A percentile compares a stretch with the other conserved stretches of the same genome.
Conservation (phyloP, 2,888 invertebrate species). For the Diarsia brunnea region DNA sequence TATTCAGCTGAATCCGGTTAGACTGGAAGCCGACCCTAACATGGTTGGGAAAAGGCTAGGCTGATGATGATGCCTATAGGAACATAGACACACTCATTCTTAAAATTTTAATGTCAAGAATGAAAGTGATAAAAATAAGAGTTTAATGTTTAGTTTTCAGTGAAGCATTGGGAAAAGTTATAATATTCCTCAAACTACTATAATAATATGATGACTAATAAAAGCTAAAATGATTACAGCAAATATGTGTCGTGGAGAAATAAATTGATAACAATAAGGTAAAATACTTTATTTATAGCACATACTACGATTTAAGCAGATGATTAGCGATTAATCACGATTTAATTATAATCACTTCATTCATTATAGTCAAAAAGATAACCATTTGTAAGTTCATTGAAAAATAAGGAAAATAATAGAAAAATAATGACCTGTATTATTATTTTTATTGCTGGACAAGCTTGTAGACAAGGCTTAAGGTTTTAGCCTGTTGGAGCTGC, state of each 20-base stretch:
- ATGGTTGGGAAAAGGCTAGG: too few relatives aligned
- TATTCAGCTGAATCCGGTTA: too few relatives aligned
- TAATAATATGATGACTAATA: not conserved
- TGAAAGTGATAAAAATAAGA: too few relatives aligned
- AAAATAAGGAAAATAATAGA: not conserved
- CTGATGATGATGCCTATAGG: too few relatives aligned
- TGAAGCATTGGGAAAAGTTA: not conserved
- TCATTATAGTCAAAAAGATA: not conserved
- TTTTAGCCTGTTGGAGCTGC: too few relatives aligned
- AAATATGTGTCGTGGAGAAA: not conserved
- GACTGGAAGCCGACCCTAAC: too few relatives aligned
- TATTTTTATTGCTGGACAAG: not conserved
- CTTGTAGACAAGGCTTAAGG: too few relatives aligned
- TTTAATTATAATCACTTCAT: not conserved
- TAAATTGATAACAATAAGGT: constrained; percentile 8
- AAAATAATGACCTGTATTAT: not conserved
- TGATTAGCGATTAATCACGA: constrained; percentile 3
- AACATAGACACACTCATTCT: too few relatives aligned
- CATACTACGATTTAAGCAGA: not conserved
- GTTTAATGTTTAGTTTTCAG: not conserved
- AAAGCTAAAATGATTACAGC: not conserved
- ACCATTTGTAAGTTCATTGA: not conserved
- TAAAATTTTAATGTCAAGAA: too few relatives aligned
- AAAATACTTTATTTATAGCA: constrained; percentile 4
- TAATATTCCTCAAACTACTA: not conserved